These are phyloP conservation scores for Mayetiola destructor DNA, from an alignment of 2,888 invertebrate species.

Conservation along the genomic window DNA sequence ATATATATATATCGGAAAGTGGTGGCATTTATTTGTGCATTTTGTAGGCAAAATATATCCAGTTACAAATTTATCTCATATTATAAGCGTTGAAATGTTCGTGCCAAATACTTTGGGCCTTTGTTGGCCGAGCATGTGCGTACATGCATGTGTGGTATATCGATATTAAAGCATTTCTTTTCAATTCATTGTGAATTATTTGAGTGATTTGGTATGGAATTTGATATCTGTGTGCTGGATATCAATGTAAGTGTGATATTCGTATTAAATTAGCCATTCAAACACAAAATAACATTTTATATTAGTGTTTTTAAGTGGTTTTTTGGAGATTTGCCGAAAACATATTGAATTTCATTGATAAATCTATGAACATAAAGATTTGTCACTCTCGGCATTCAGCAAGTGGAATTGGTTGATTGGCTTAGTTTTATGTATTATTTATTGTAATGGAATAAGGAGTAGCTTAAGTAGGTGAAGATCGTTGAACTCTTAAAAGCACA, in stretches of 20 bases:
- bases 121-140: too few relatives aligned
- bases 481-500: too few relatives aligned
- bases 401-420: too few relatives aligned
- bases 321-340: neutral
- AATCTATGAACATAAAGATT: neutral
- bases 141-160: neutral
- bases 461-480: too few relatives aligned
- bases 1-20: neutral
- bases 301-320: neutral
- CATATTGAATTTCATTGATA: neutral
- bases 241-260: neutral
- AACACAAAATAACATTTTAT: neutral
- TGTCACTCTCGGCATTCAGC: too few relatives aligned
- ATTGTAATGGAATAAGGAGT: too few relatives aligned
- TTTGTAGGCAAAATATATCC: neutral
- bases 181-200: neutral
- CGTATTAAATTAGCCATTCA: neutral
- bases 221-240: too few relatives aligned
- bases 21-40: too few relatives aligned
- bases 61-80: constrained; percentile 3
- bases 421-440: too few relatives aligned
- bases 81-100: too few relatives aligned
- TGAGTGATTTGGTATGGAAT: neutral
- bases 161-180: neutral
- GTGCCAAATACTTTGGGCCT: too few relatives aligned